Conservation (phyloP, 2,888 invertebrate species). For the Nomada ferruginata region DNA sequence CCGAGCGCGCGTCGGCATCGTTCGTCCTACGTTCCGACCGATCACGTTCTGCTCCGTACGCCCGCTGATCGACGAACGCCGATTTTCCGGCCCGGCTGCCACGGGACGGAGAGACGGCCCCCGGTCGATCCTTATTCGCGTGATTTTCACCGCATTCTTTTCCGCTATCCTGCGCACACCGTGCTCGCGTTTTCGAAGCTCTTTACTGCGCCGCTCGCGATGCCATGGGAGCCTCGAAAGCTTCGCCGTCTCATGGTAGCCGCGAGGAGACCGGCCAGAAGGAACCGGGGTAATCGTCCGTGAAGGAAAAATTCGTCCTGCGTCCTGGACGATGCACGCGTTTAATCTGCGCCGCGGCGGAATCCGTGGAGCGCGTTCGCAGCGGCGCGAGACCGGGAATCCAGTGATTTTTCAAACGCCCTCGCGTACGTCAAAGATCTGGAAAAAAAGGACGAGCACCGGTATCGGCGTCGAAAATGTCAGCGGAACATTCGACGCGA, state of each 20-base stretch:
- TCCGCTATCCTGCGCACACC: slow-evolving; percentile 72
- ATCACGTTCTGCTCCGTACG: slow-evolving; percentile 80
- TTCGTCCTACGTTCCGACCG: slow-evolving; percentile 8
- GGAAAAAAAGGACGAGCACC: neutral
- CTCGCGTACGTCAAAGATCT: slow-evolving; percentile 36
- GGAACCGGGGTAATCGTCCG: slow-evolving; percentile 40
- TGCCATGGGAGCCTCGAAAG: slow-evolving; percentile 56
- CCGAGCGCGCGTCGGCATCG: neutral
- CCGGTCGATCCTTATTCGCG: slow-evolving; percentile 8
- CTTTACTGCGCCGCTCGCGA: slow-evolving; percentile 49
- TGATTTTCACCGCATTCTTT: slow-evolving; percentile 69
- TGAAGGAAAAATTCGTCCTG: slow-evolving; percentile 25
- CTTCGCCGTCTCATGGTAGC: slow-evolving; percentile 41
- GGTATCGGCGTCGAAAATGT: slow-evolving; percentile 68
- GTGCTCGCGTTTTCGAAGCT: slow-evolving; percentile 62
- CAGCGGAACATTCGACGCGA: slow-evolving; percentile 56
- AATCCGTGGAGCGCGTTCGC: neutral
- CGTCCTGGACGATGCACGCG: slow-evolving; percentile 6
- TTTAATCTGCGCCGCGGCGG: neutral
- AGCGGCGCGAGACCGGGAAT: too few relatives aligned
- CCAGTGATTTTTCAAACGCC: slow-evolving; percentile 14
- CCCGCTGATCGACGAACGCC: slow-evolving; percentile 76
- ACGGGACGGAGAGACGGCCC: slow-evolving; percentile 34
- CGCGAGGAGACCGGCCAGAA: neutral
- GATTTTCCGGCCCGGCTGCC: slow-evolving; percentile 81